Conservation (phyloP, 2,888 invertebrate species). For the Rotaria socialis region DNA sequence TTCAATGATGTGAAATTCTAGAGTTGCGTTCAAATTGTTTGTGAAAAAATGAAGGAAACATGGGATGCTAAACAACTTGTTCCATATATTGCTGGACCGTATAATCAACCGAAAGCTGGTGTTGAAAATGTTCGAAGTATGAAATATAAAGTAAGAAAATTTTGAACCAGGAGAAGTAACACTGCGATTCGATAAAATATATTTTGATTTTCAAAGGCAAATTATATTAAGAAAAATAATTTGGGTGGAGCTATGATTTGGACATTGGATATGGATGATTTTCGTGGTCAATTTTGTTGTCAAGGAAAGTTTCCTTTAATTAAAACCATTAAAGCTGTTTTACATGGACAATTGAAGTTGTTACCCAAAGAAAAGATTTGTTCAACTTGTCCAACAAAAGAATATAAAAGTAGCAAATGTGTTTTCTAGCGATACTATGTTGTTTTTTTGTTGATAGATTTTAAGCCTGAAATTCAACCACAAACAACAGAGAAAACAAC, state of each 20-base stretch:
- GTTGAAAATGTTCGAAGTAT: slow-evolving; percentile 47
- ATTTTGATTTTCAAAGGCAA: slow-evolving; percentile 56
- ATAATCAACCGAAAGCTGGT: slow-evolving; percentile 46
- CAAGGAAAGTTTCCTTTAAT: slow-evolving; percentile 46
- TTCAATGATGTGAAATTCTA: not conserved
- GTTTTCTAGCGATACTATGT: not conserved
- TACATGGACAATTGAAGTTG: slow-evolving; percentile 39
- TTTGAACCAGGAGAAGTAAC: not conserved
- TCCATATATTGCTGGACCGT: slow-evolving; percentile 47
- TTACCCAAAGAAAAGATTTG: slow-evolving; percentile 44
- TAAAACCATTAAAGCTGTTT: slow-evolving; percentile 45
- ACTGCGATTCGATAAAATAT: not conserved
- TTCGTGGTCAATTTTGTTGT: slow-evolving; percentile 47
- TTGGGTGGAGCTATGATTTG: slow-evolving; percentile 90
- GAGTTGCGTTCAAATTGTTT: slow-evolving; percentile 47
- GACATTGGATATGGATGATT: slow-evolving; percentile 56
- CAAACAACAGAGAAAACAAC: slow-evolving; percentile 20
- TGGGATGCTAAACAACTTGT: slow-evolving; percentile 61
- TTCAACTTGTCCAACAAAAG: slow-evolving; percentile 44
- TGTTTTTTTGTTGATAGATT: not conserved
- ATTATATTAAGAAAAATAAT: slow-evolving; percentile 79
- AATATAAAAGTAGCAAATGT: slow-evolving; percentile 37
- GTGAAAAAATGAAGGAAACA: slow-evolving; percentile 47
- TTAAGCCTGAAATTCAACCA: not conserved
- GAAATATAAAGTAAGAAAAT: slow-evolving; percentile 43